Conservation (phyloP, 2,797 vertebrate genomes). For the Rhynchotus rufescens region DNA sequence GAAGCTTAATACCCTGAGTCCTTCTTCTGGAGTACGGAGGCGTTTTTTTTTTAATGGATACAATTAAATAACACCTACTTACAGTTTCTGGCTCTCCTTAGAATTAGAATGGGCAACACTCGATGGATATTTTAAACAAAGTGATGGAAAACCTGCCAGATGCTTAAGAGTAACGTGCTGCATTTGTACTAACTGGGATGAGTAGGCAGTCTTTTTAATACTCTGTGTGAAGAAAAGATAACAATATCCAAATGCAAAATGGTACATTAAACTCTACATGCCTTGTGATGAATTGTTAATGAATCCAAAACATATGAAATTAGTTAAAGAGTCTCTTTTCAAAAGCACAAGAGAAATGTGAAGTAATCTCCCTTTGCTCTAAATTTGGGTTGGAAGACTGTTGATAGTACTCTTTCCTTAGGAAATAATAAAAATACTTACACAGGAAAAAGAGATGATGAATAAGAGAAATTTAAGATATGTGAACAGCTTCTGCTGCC, state of each 20-base stretch:
- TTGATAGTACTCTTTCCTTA: background rate
- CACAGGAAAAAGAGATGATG: background rate
- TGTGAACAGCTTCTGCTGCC: background rate
- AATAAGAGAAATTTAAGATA: background rate
- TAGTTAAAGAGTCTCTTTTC: background rate
- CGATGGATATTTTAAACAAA: background rate
- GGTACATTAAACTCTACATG: background rate
- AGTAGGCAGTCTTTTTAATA: background rate
- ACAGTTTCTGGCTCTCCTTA: background rate
- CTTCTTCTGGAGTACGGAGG: background rate
- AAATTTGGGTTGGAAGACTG: background rate
- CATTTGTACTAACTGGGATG: background rate
- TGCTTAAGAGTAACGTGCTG: background rate
- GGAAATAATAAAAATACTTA: background rate
- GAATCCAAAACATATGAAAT: background rate
- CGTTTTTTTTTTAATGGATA: background rate
- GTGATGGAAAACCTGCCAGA: background rate
- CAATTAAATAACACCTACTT: accelerated
- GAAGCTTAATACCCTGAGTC: background rate
- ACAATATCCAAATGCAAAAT: background rate
- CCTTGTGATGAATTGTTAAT: background rate
- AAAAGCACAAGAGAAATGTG: background rate
- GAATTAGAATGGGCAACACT: background rate
- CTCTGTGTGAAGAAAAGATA: background rate
- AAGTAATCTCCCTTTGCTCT: background rate